A percentile compares a stretch with the other conserved stretches of the same genome.
These are phyloP conservation scores for Melanostoma mellinum DNA, from an alignment of 2,888 invertebrate species.

Conservation along the genomic window DNA sequence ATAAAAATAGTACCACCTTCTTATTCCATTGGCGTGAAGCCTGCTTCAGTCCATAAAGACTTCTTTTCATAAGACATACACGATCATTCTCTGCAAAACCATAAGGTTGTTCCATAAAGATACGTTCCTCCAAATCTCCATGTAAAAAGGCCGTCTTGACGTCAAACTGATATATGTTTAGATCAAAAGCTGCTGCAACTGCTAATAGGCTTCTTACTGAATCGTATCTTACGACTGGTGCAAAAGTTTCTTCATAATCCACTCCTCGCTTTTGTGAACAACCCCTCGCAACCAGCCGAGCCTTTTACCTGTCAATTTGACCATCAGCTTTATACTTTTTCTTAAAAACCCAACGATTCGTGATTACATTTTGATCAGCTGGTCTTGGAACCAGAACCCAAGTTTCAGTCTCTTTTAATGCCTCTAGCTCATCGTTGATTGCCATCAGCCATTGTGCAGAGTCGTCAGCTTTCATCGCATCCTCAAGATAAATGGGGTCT, in stretches of 20 bases:
- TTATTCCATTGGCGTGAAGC: conserved; percentile 60
- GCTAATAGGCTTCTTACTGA: conserved; percentile 63
- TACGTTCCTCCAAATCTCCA: conserved; percentile 54
- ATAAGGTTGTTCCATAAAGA: conserved; percentile 58
- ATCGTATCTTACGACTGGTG: conserved; percentile 54
- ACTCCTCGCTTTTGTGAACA: too few relatives aligned
- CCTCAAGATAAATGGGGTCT: conserved; percentile 22
- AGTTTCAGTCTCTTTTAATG: conserved; percentile 17
- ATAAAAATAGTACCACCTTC: conserved; percentile 19
- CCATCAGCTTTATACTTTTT: conserved; percentile 44
- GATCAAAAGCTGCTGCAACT: conserved; percentile 57
- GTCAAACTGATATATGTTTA: conserved; percentile 68
- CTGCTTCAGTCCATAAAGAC: conserved; percentile 68
- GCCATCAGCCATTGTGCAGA: conserved; percentile 86
- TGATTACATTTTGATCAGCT: conserved; percentile 16
- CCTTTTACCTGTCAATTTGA: neutral
- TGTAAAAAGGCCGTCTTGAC: conserved; percentile 73
- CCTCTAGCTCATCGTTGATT: conserved; percentile 87
- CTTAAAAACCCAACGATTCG: conserved; percentile 54
- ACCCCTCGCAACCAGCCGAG: too few relatives aligned
- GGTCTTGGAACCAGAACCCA: conserved; percentile 38
- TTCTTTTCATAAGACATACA: conserved; percentile 65
- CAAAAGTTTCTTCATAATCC: too few relatives aligned
- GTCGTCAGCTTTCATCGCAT: conserved; percentile 18
- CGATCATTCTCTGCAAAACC: conserved; percentile 29